Percentiles rank a stretch among this genome's conserved stretches.
These are phyloP conservation scores for Ceratina calcarata DNA, from an alignment of 1,140 invertebrate species.

Conservation along the genomic window DNA sequence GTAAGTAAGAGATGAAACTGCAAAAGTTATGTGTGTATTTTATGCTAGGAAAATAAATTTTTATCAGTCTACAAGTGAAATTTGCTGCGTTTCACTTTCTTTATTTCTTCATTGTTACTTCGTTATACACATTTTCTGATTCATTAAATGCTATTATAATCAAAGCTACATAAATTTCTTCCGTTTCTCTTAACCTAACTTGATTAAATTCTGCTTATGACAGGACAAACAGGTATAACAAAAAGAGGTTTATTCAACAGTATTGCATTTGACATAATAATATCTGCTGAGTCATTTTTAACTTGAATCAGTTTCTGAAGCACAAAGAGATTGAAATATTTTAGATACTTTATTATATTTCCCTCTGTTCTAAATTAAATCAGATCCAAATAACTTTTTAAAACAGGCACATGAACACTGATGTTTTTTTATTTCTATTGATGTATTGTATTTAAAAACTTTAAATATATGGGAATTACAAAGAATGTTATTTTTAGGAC, in stretches of 20 bases:
- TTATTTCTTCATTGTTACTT: constrained; percentile 25
- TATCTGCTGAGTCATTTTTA: constrained; percentile 50
- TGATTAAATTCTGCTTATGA: constrained; percentile 26
- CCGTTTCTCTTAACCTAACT: constrained; percentile 36
- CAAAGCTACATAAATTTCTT: constrained; percentile 27
- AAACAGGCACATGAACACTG: neutral
- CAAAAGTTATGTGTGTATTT: neutral
- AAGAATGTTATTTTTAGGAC: constrained; percentile 54
- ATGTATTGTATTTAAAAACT: constrained; percentile 48
- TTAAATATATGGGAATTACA: constrained; percentile 10
- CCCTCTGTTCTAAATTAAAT: neutral
- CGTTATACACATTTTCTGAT: constrained; percentile 1
- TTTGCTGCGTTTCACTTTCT: constrained; percentile 23
- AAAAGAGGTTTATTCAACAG: neutral
- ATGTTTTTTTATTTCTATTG: constrained; percentile 28
- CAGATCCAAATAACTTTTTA: neutral
- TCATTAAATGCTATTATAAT: constrained; percentile 3
- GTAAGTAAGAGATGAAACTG: constrained; percentile 30
- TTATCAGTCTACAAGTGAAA: constrained; percentile 28
- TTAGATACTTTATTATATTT: neutral
- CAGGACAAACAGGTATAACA: constrained; percentile 32
- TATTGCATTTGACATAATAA: neutral
- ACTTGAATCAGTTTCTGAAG: neutral
- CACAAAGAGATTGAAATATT: neutral
- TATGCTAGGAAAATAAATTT: constrained; percentile 4